These are phyloP conservation scores for Mirounga angustirostris DNA, from an alignment of 2,113 vertebrate genomes.

Conservation along the genomic window DNA sequence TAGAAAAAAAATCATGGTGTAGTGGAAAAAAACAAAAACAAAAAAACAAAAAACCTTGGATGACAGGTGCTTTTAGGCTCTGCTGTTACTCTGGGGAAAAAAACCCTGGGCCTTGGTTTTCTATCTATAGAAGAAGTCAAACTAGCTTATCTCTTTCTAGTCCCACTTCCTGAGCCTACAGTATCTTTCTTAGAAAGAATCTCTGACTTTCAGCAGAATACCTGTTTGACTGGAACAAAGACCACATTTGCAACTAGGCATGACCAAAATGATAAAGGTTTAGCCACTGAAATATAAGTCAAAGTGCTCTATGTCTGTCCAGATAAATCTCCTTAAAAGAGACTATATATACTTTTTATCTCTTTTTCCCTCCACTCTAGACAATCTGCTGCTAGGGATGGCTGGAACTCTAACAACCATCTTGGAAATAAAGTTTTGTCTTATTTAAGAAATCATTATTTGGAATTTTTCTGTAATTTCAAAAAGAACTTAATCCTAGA, in stretches of 20 bases:
- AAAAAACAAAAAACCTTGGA: not conserved
- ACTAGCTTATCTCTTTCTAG: not conserved
- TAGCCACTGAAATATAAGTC: not conserved
- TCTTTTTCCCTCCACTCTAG: not conserved
- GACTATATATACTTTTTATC: not conserved
- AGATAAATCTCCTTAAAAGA: not conserved
- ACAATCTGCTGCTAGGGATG: not conserved
- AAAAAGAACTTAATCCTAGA: constrained; percentile 1
- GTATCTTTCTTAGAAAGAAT: not conserved
- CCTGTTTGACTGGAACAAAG: not conserved
- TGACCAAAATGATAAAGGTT: not conserved
- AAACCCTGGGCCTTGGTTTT: not conserved
- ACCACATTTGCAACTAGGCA: not conserved
- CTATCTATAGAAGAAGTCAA: not conserved
- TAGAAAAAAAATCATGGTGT: not conserved
- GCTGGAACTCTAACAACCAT: not conserved
- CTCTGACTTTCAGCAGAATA: not conserved
- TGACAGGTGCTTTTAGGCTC: not conserved
- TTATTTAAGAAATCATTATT: not conserved
- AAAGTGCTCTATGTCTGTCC: not conserved
- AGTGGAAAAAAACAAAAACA: not conserved
- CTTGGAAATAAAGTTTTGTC: not conserved
- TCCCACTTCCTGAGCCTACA: not conserved
- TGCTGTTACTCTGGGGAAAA: not conserved
- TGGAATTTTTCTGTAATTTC: not conserved